Conservation (phyloP, 2,888 invertebrate species). For the Dicranocentrus wangi region DNA sequence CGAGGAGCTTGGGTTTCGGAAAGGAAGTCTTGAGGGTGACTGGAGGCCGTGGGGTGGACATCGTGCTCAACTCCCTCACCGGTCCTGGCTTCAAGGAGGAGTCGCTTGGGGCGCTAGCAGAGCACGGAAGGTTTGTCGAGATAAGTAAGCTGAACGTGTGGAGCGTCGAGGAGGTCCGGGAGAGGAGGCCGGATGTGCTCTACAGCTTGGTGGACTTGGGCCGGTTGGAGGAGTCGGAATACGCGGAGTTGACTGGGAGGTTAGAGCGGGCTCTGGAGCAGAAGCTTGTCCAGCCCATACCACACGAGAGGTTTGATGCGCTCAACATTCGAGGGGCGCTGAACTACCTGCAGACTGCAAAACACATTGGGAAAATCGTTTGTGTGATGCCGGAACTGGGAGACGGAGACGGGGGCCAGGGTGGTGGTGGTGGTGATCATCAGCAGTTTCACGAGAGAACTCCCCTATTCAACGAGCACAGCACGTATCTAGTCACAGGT, state of each 20-base stretch:
- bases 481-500: constrained; percentile 32
- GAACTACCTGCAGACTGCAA: constrained; percentile 28
- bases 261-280: neutral
- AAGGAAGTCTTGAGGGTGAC: constrained; percentile 42
- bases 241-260: neutral
- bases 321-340: constrained; percentile 35
- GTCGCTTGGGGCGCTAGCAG: too few species aligned
- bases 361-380: constrained; percentile 56
- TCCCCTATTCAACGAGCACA: neutral
- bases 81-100: too few species aligned
- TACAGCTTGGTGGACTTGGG: constrained; percentile 48
- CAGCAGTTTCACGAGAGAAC: neutral
- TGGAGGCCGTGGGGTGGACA: constrained; percentile 52
- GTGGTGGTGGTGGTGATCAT: neutral
- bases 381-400: constrained; percentile 22
- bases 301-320: constrained; percentile 41
- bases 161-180: constrained; percentile 55
- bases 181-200: constrained; percentile 50
- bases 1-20: constrained; percentile 59
- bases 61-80: constrained; percentile 59
- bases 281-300: constrained; percentile 20
- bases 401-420: neutral
- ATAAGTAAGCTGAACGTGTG: constrained; percentile 65
- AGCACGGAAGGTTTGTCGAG: constrained; percentile 64
- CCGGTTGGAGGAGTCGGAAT: neutral